phyloP scores from a whole-genome alignment of 2,113 vertebrate species.

The Marmota flaviventris region DNA sequence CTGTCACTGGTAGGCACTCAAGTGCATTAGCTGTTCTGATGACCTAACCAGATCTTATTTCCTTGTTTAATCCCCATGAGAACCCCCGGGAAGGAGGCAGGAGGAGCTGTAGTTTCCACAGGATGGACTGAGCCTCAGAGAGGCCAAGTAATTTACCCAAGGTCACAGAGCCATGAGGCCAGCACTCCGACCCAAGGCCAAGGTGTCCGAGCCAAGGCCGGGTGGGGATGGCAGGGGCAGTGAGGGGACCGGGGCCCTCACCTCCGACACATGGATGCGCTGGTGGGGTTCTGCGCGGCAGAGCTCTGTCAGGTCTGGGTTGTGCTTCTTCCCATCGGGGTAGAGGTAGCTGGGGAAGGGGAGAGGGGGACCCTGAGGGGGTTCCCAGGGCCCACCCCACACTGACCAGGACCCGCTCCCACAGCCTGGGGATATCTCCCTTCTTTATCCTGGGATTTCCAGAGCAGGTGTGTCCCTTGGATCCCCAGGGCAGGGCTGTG shows the following conservation, averaged over 20 bases:
- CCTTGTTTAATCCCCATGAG: not conserved
- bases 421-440: not conserved
- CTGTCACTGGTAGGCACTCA: not conserved
- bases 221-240: fast-evolving
- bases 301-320: constrained; percentile 90
- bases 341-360: constrained; percentile 89
- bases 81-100: not conserved
- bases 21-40: not conserved
- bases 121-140: not conserved
- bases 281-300: constrained; percentile 76
- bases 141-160: not conserved
- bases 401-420: not conserved
- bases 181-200: no score
- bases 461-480: not conserved
- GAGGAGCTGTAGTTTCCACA: not conserved
- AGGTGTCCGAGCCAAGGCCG: not conserved
- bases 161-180: not conserved
- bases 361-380: not conserved
- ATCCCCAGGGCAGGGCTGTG: not conserved
- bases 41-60: not conserved
- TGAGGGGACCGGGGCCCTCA: constrained; percentile 61
- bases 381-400: fast-evolving
- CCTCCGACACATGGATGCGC: constrained; percentile 89
- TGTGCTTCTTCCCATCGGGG: constrained; percentile 90
- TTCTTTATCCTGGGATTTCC: not conserved